Conservation (phyloP, 2,888 invertebrate species). For the Plagodis dolabraria region DNA sequence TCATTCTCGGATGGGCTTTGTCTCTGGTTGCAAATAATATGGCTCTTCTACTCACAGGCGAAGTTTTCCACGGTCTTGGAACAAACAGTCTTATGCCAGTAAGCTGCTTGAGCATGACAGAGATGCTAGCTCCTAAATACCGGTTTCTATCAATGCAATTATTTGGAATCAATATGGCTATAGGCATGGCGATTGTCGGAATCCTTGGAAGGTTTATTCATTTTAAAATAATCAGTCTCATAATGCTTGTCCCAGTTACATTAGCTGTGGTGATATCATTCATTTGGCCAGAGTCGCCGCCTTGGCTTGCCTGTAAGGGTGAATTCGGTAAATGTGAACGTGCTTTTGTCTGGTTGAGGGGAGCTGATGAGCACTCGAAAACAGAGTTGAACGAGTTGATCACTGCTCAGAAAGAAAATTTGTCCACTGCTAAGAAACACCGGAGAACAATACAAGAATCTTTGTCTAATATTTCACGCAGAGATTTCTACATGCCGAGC, state of each 20-base stretch:
- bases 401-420: conserved; percentile 27
- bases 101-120: conserved; percentile 25
- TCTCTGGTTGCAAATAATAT: conserved; percentile 15
- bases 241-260: conserved; percentile 26
- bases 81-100: conserved; percentile 30
- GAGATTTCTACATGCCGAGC: conserved; percentile 36
- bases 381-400: conserved; percentile 31
- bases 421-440: neutral
- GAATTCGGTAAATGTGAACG: conserved; percentile 34
- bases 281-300: conserved; percentile 40
- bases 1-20: conserved; percentile 29
- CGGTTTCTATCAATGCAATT: conserved; percentile 28
- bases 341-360: conserved; percentile 35
- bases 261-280: conserved; percentile 23
- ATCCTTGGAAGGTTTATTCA: conserved; percentile 31
- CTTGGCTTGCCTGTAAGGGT: conserved; percentile 38
- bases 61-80: conserved; percentile 32
- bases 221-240: conserved; percentile 27
- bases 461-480: conserved; percentile 21
- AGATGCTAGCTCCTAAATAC: conserved; percentile 32
- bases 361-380: conserved; percentile 24
- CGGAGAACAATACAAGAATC: conserved; percentile 8
- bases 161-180: conserved; percentile 16
- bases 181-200: conserved; percentile 27
- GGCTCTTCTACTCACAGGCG: conserved; percentile 22